Evolutionary conservation across 1,140 invertebrate species (phyloP).

Genomic region (Halyomorpha halys): DNA sequence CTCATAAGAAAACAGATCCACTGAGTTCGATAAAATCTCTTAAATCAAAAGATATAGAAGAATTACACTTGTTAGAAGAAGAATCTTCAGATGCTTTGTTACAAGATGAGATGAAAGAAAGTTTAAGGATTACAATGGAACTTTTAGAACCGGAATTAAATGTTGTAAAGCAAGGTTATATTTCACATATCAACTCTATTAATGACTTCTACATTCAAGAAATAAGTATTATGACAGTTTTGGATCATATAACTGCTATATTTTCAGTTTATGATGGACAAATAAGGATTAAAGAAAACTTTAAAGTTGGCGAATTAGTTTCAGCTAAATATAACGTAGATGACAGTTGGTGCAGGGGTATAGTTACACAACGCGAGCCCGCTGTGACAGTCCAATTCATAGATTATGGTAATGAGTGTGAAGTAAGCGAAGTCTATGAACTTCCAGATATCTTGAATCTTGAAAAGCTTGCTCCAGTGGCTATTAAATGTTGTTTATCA

Average conservation of each 20-base stretch:
- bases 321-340: constrained; percentile 54
- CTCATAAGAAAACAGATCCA: neutral
- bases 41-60: constrained; percentile 6
- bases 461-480: constrained; percentile 2
- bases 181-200: constrained; percentile 36
- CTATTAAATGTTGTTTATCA: neutral
- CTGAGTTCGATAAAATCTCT: neutral
- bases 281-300: neutral
- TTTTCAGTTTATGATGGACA: constrained; percentile 23
- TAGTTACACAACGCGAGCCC: constrained; percentile 47
- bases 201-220: constrained; percentile 55
- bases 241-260: constrained; percentile 47
- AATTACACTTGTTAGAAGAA: neutral
- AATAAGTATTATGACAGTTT: constrained; percentile 39
- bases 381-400: constrained; percentile 46
- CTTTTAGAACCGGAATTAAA: neutral
- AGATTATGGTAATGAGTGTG: constrained; percentile 46
- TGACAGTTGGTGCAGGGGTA: constrained; percentile 52
- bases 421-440: constrained; percentile 30
- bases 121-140: neutral
- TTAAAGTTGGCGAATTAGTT: constrained; percentile 41
- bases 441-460: constrained; percentile 12
- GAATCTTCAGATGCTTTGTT: neutral
- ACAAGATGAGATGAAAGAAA: constrained; percentile 5
- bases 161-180: neutral